Conservation (phyloP, 2,797 vertebrate genomes). For the Fratercula arctica region DNA sequence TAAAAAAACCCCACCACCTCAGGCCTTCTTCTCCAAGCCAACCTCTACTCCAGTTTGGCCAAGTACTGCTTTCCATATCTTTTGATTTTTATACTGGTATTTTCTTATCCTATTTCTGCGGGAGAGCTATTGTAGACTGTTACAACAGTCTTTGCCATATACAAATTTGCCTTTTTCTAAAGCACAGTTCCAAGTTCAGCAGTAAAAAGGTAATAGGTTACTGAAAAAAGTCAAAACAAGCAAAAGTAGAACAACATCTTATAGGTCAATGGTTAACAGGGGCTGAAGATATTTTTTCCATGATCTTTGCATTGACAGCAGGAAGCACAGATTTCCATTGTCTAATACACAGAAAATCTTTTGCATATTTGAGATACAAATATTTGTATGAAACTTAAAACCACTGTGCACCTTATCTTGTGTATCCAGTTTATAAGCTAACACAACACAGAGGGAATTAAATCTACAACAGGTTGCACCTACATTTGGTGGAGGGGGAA, state of each 20-base stretch:
- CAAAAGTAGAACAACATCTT: neutral
- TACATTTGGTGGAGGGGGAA: neutral
- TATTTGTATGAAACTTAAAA: conserved; percentile 2
- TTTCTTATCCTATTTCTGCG: neutral
- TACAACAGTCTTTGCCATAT: neutral
- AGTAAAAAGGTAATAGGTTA: conserved; percentile 1
- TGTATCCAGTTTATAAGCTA: neutral
- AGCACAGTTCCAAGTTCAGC: neutral
- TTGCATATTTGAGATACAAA: conserved; percentile 18
- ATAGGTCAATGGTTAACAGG: conserved; percentile 7
- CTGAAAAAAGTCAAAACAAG: neutral
- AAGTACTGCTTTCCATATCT: neutral
- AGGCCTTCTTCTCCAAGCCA: neutral
- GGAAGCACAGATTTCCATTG: conserved; percentile 12
- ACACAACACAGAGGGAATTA: neutral
- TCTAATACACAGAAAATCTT: conserved; percentile 6
- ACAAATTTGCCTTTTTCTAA: neutral
- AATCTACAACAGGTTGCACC: neutral
- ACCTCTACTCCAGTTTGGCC: neutral
- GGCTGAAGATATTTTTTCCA: conserved; percentile 19
- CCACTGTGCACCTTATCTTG: neutral
- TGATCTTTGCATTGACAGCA: neutral
- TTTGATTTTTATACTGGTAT: neutral
- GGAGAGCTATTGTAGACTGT: neutral
- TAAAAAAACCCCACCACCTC: neutral